phyloP scores from a whole-genome alignment of 1,140 invertebrate genomes.

The Brachionus manjavacas region DNA sequence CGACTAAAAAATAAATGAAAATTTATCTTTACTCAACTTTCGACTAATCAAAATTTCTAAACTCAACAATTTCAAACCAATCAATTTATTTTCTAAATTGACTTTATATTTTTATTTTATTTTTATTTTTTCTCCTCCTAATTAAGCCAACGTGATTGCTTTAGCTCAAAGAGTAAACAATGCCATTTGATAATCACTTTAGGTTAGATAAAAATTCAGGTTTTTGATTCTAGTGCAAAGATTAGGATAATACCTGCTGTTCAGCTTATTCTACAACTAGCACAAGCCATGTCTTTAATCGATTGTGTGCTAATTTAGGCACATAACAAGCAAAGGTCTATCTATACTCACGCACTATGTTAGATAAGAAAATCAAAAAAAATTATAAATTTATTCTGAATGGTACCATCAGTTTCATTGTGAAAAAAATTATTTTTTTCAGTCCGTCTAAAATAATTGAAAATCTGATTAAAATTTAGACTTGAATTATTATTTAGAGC shows the following conservation, averaged over 20 bases:
- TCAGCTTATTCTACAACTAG: neutral
- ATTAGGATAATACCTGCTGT: slow-evolving; percentile 10
- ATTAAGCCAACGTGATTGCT: neutral
- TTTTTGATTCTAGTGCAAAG: neutral
- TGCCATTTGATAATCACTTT: neutral
- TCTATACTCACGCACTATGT: neutral
- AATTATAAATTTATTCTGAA: too few species aligned
- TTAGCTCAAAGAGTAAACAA: neutral
- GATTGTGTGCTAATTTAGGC: neutral
- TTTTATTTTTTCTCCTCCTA: neutral
- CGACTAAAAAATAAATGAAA: neutral
- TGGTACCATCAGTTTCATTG: too few species aligned
- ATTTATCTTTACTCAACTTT: neutral
- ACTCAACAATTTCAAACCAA: neutral
- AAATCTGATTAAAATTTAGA: too few species aligned
- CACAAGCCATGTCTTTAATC: neutral
- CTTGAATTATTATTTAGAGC: too few species aligned
- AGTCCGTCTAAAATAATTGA: too few species aligned
- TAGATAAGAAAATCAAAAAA: too few species aligned
- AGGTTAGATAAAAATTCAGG: neutral
- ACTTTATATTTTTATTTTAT: neutral
- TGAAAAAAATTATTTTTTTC: too few species aligned
- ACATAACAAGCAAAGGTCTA: neutral
- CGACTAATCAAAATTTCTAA: slow-evolving; percentile 2
- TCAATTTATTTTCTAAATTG: neutral